Evolutionary conservation across 2,113 vertebrate species (phyloP).

Genomic region (Hemiscyllium ocellatum): DNA sequence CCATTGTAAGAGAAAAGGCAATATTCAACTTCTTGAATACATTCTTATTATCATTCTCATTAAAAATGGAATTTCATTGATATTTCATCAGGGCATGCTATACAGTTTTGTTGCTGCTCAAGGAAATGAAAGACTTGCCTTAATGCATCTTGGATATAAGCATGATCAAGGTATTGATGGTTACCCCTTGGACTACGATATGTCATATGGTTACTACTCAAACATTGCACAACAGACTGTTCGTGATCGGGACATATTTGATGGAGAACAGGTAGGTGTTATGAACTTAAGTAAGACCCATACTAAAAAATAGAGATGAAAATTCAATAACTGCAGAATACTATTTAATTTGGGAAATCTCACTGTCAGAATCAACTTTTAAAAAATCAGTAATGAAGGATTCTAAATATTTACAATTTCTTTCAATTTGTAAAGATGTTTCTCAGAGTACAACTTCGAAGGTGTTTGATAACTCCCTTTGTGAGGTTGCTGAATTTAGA

Average conservation of each 20-base stretch:
- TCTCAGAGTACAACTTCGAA: neutral
- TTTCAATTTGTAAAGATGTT: neutral
- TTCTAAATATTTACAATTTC: neutral
- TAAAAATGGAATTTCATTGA: conserved; percentile 10
- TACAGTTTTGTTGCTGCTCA: conserved; percentile 80
- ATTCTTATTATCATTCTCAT: neutral
- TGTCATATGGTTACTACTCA: conserved; percentile 78
- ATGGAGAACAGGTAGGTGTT: conserved; percentile 63
- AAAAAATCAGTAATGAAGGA: neutral
- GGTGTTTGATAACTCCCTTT: no score
- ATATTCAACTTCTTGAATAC: neutral
- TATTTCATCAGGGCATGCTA: conserved; percentile 68
- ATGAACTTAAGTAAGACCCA: neutral
- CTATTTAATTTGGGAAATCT: neutral
- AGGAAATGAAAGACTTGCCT: conserved; percentile 67
- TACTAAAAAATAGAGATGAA: neutral
- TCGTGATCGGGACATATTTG: conserved; percentile 55
- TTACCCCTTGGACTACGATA: conserved; percentile 70
- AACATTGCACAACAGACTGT: conserved; percentile 70
- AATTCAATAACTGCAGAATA: neutral
- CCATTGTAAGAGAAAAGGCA: neutral
- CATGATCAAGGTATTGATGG: conserved; percentile 77
- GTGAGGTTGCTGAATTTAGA: neutral
- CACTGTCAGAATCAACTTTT: neutral
- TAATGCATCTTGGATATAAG: conserved; percentile 88